These are phyloP conservation scores for Eonycteris spelaea DNA, from an alignment of 2,113 vertebrate species.

Conservation along the genomic window DNA sequence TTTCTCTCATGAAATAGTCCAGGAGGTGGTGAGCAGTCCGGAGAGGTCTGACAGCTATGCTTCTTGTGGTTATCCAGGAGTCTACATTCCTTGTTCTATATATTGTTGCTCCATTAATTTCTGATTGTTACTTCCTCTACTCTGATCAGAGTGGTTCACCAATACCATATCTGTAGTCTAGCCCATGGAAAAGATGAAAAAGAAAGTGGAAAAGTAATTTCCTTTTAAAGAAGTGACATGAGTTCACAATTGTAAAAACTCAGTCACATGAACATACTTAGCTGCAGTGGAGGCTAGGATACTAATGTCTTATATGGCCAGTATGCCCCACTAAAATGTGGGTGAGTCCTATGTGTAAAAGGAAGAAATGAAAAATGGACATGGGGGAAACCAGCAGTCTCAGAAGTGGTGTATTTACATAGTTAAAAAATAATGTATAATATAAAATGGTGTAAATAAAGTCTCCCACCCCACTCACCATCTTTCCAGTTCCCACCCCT, in stretches of 20 bases:
- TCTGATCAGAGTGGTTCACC: neutral
- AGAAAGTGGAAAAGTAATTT: neutral
- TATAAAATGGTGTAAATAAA: neutral
- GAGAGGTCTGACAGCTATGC: neutral
- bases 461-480: neutral
- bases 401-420: neutral
- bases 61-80: neutral
- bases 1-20: neutral
- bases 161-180: neutral
- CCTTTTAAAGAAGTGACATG: neutral
- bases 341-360: neutral
- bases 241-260: neutral
- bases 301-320: neutral
- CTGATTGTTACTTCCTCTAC: neutral
- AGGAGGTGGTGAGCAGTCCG: neutral
- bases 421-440: neutral
- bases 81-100: neutral
- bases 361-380: neutral
- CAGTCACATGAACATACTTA: neutral
- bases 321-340: neutral
- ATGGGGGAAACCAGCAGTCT: neutral
- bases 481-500: neutral
- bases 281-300: neutral
- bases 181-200: neutral
- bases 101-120: neutral